Percentiles rank a stretch among this genome's conserved stretches.
These are phyloP conservation scores for Bradypodion pumilum DNA, from an alignment of 2,797 vertebrate species.

Conservation along the genomic window DNA sequence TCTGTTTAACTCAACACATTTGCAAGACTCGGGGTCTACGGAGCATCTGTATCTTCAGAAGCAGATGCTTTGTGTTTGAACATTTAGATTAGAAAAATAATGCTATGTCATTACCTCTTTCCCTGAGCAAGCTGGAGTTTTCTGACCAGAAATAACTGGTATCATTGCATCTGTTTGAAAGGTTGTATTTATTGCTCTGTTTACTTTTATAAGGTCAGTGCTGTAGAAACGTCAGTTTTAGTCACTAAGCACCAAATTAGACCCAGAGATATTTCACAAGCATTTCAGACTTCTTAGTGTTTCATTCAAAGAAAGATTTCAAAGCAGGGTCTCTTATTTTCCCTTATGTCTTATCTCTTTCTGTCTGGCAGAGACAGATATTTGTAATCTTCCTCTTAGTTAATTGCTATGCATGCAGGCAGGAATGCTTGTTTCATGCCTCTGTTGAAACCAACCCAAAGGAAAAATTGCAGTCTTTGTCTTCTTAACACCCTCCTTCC, in stretches of 20 bases:
- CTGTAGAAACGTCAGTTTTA: not conserved
- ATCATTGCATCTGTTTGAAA: not conserved
- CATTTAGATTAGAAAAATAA: not conserved
- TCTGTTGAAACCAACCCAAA: not conserved
- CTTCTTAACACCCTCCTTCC: slow-evolving; percentile 55
- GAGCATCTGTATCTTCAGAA: not conserved
- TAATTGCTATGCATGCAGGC: not conserved
- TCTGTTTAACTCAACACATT: not conserved
- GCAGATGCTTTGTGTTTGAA: not conserved
- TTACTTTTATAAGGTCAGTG: not conserved
- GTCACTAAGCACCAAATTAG: not conserved
- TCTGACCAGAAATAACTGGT: not conserved
- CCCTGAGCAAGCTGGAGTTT: not conserved
- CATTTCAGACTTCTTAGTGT: accelerated
- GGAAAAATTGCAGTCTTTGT: slow-evolving; percentile 73
- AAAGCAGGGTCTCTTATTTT: accelerated
- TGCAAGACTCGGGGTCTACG: not conserved
- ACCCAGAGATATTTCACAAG: not conserved
- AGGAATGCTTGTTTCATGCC: not conserved
- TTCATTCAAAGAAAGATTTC: not conserved
- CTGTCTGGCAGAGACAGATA: accelerated
- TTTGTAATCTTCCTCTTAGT: not conserved
- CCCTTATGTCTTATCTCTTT: accelerated
- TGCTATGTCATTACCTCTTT: not conserved
- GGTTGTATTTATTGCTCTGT: not conserved